Percentiles rank a stretch among this genome's conserved stretches.
Conservation (phyloP, 2,888 invertebrate genomes). For the Sussaba pulchella region DNA sequence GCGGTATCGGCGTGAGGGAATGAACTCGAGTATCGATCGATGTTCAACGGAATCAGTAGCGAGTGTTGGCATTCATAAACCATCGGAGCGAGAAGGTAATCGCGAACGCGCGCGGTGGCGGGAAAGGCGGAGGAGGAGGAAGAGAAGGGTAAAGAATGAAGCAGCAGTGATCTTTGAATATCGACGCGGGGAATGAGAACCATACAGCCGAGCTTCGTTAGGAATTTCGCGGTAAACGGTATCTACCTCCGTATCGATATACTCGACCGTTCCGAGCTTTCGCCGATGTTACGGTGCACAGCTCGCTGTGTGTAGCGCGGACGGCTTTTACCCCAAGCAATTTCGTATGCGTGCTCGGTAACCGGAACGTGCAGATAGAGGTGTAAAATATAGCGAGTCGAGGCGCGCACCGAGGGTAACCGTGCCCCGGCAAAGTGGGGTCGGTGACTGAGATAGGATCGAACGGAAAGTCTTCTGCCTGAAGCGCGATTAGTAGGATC, state of each 20-base stretch:
- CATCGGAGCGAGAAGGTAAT: not conserved
- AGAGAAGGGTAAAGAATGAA: conserved; percentile 14
- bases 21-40: conserved; percentile 53
- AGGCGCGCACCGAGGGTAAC: conserved; percentile 48
- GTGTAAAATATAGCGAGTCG: conserved; percentile 70
- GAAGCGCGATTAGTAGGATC: conserved; percentile 43
- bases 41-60: conserved; percentile 32
- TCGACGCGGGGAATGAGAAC: conserved; percentile 49
- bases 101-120: not conserved
- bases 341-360: conserved; percentile 70
- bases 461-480: conserved; percentile 51
- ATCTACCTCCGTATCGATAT: conserved; percentile 58
- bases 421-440: conserved; percentile 55
- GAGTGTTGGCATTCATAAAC: conserved; percentile 55
- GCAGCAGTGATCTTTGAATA: conserved; percentile 58
- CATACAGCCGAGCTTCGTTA: conserved; percentile 38
- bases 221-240: conserved; percentile 61
- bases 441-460: conserved; percentile 65
- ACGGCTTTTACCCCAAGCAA: conserved; percentile 60
- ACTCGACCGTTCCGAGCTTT: conserved; percentile 40
- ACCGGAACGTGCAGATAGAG: conserved; percentile 70
- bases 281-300: conserved; percentile 38
- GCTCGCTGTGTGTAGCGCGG: conserved; percentile 51
- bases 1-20: conserved; percentile 23
- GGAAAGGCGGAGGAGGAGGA: not conserved